A percentile compares a stretch with the other conserved stretches of the same genome.
These are phyloP conservation scores for Clinocottus analis DNA, from an alignment of 2,113 vertebrate genomes.

Conservation along the genomic window DNA sequence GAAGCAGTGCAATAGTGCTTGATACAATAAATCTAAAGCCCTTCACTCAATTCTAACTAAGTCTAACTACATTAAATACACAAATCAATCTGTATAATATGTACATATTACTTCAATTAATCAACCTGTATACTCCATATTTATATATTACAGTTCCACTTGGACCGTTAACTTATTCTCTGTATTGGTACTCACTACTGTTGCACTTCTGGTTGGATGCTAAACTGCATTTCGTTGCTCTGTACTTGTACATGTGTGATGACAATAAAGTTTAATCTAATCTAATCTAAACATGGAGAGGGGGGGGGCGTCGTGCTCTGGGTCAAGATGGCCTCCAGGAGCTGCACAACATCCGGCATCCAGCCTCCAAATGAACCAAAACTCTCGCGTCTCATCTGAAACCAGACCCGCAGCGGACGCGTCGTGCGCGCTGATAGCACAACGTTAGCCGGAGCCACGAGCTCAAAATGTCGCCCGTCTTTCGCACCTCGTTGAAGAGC, in stretches of 20 bases:
- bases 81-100: too few species aligned
- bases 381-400: background rate
- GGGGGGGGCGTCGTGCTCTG: background rate
- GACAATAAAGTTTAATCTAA: too few species aligned
- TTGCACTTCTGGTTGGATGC: too few species aligned
- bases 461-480: background rate
- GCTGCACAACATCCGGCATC: background rate
- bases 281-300: too few species aligned
- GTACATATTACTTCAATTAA: too few species aligned
- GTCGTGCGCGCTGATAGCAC: background rate
- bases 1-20: conserved; percentile 7
- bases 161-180: too few species aligned
- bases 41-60: conserved; percentile 20
- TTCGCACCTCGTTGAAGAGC: conserved; percentile 96
- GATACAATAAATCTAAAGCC: background rate
- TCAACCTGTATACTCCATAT: too few species aligned
- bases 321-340: background rate
- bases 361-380: background rate
- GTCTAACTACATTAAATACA: too few species aligned
- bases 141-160: too few species aligned
- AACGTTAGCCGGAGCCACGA: background rate
- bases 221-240: too few species aligned
- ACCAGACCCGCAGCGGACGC: background rate
- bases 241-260: too few species aligned
- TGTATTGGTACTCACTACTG: too few species aligned